Conservation (phyloP, 1,140 invertebrate species). For the Bilobella aurantiaca region DNA sequence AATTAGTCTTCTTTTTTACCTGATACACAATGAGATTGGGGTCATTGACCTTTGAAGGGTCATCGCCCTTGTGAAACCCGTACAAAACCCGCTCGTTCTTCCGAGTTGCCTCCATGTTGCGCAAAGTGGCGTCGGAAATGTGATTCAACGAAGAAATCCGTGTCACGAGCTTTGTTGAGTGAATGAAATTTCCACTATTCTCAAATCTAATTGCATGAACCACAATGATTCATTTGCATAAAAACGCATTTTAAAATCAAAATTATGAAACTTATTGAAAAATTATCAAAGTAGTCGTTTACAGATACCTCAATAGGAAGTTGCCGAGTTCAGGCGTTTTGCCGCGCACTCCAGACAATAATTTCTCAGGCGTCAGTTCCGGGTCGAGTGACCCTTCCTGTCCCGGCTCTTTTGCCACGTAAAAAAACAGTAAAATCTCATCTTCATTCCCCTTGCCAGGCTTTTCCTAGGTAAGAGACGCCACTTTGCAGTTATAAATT, state of each 20-base stretch:
- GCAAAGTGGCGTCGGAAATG: slow-evolving; percentile 15
- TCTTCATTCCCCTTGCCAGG: not conserved
- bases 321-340: slow-evolving; percentile 65
- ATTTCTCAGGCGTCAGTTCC: slow-evolving; percentile 46
- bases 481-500: no score
- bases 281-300: not conserved
- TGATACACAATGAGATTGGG: slow-evolving; percentile 27
- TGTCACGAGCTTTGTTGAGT: slow-evolving; percentile 20
- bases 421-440: slow-evolving; percentile 54
- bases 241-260: no score
- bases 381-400: slow-evolving; percentile 51
- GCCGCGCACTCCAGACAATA: slow-evolving; percentile 59
- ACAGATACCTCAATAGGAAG: slow-evolving; percentile 51
- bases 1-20: slow-evolving; percentile 35
- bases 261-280: no score
- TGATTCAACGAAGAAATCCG: slow-evolving; percentile 27
- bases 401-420: slow-evolving; percentile 61
- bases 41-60: slow-evolving; percentile 3
- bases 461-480: not conserved
- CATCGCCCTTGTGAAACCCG: slow-evolving; percentile 11
- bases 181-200: not conserved
- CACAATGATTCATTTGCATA: no score
- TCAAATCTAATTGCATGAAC: no score
- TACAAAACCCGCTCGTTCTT: slow-evolving; percentile 14
- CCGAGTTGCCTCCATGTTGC: slow-evolving; percentile 16